These are phyloP conservation scores for Drosophila watanabei DNA, from an alignment of 1,140 invertebrate genomes.

Conservation along the genomic window DNA sequence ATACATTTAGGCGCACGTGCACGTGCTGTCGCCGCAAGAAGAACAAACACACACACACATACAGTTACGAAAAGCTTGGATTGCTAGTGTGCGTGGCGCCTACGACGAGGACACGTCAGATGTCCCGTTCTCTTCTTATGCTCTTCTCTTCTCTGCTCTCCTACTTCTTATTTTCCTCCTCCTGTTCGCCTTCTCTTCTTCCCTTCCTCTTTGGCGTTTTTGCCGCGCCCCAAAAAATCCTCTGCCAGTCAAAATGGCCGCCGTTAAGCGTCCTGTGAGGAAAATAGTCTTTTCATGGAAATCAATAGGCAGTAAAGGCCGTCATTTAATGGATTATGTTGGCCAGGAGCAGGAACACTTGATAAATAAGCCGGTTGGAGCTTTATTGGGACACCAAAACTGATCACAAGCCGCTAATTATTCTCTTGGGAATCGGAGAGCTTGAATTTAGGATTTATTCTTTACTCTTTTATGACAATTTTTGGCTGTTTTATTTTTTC, in stretches of 20 bases:
- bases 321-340: constrained; percentile 25
- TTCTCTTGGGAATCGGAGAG: too few relatives aligned
- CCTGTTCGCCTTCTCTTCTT: neutral
- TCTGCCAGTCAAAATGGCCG: constrained; percentile 41
- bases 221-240: constrained; percentile 50
- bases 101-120: constrained; percentile 50
- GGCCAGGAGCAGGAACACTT: neutral
- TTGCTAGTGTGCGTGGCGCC: constrained; percentile 42
- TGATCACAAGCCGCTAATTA: constrained; percentile 4
- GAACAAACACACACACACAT: constrained; percentile 15
- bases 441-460: neutral
- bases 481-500: neutral
- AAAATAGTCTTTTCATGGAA: constrained; percentile 33
- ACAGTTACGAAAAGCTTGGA: neutral
- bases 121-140: constrained; percentile 9
- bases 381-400: neutral
- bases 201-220: neutral
- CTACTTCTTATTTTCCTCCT: neutral
- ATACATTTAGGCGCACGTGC: constrained; percentile 70
- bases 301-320: constrained; percentile 33
- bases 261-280: constrained; percentile 26
- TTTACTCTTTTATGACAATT: neutral
- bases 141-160: constrained; percentile 12
- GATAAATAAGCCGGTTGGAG: neutral
- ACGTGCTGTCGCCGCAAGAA: constrained; percentile 44